Base-by-base conservation (phyloP, 2,113 vertebrate genomes). In the Leucopsar rothschildi region DNA sequence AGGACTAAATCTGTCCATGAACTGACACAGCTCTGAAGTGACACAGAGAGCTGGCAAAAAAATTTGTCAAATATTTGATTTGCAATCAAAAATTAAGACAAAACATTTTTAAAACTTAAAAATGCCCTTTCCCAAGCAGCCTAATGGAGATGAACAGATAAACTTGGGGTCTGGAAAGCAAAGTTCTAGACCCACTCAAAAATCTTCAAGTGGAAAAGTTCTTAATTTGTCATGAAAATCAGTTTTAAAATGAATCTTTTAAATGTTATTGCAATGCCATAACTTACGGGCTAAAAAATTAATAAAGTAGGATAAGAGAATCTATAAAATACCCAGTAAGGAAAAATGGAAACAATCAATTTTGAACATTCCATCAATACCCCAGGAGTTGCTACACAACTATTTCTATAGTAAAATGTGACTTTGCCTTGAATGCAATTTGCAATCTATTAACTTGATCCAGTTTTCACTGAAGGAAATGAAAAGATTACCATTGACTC, bases 361-460 rank as follows among this genome's bases (percentile, higher is more conserved):
- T 92, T 87, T 65, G 35, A 39, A 35, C 52, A 39, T 87, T 72
- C 73, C 75, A 49, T 85, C 81, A 56, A 71, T 60, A 76, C 28
- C n/a, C 17, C 6, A 6, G 31, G 59, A 66, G 50, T 61, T 80
- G 55, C 73, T 66, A 66, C 44, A 49, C 64, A 63, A 44, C 16
- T 52, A 66, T 77, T 91, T 59, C 87, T 61, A 9, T 12, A 22
- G 61, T 29, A 88, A 68, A 79, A 90, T 52, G 52, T 39, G 72
- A 24, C 60, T 96, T 86, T 82, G 55, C 82, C 56, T 78, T 59
- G 59, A 81, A 70, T 68, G 40, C 31, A 78, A 73, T 93, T 95
- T 96, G 60, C 79, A 93, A 71, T 52, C 78, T 66, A 81, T 78
- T 86, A 89, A 72, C 71, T 95, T 88, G 88, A 93, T 92, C 86